Base-by-base conservation (phyloP, 2,888 invertebrate species). In the Heterodera filipjevi region DNA sequence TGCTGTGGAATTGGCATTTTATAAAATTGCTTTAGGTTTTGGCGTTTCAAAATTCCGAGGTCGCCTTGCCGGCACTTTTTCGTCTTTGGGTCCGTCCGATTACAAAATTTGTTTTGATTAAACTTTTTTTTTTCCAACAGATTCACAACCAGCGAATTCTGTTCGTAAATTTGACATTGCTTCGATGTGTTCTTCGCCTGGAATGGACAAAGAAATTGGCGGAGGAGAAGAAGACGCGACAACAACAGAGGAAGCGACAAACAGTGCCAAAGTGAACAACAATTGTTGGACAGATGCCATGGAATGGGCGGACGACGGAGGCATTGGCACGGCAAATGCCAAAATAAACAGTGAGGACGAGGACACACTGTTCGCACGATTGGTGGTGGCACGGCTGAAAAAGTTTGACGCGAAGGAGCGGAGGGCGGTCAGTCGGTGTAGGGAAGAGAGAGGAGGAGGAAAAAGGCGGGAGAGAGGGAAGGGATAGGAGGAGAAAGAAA, bases 361-460 rank as follows among this genome's bases (percentile, higher is more conserved):
- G 71, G 87, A 87, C 79, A 71, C 84, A 76, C 79, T 87, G 64
- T 87, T 87, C 77, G 83, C 85, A 22, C 74, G 86, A 66, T 82
- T 87, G 30, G 82, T 87, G 49, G 87, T 86, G 2, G 78, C 87
- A 49, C 81, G 84, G 44, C 75, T 87, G 74, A 85, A 83, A 68
- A 85, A 85, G 68, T 85, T 87, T 82, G 81, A 81, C 59, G 78
- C 82, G 32, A 85, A 84, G 66, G 85, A 87, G 66, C 79, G 84
- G 46, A 83, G 85, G 77, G 81, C 80, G 80, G 87, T 87, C 22
- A 74, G 85, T 78, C 32, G 44, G 16, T 39, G 39, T 10, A 39
- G 39, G 39, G 12, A 39, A 10, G 6, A 39, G 12, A 10, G 2
- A 39, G n/a, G n/a, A n/a, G n/a, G n/a, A n/a, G n/a, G n/a, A n/a